Base-by-base conservation (phyloP, 2,797 vertebrate species). In the Petrocephalus schoutedeni region DNA sequence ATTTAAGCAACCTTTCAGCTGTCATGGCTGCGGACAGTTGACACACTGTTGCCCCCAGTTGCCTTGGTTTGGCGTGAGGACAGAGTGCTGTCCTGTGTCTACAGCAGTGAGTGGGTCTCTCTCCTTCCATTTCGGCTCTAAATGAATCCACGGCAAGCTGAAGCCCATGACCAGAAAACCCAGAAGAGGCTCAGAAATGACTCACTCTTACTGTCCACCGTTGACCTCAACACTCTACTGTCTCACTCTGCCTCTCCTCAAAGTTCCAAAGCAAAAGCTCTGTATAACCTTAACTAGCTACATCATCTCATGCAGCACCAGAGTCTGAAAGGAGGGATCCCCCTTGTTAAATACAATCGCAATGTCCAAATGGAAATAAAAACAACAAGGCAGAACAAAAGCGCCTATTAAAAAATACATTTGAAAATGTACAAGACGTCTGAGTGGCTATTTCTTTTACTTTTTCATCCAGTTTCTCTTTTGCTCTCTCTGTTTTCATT, bases 161-260 rank as follows among this genome's bases (percentile, higher is more conserved):
- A 41, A 86, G 84, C 53, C 53, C 56, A 57, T 6, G 84, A 36
- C 4, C 85, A n/a, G 85, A 5, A 36, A 41, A n/a, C 54, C 12
- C 56, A 86, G 56, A 86, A 58, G 5, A 49, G 85, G 85, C 28
- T 84, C 80, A 54, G 16, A 86, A 86, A 45, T 8, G 19, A 86
- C 59, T 8, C 19, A 49, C 54, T 14, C 56, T 54, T 21, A n/a
- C 4, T 67, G 53, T 58, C 67, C 85, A 59, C 45, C 8, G 10
- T 21, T 59, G 41, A 77, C 84, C 54, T 57, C 51, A 19, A 10
- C 51, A 80, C 23, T 32, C 23, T 36, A n/a, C 41, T 36, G 54
- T 58, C 32, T 45, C 28, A 23, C 36, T 49, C 12, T 57, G 9
- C 28, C 19, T 86, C n/a, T 86, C 56, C 41, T 64, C 86, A 51